phyloP scores from a whole-genome alignment of 2,113 vertebrate genomes.

The Carlito syrichta region DNA sequence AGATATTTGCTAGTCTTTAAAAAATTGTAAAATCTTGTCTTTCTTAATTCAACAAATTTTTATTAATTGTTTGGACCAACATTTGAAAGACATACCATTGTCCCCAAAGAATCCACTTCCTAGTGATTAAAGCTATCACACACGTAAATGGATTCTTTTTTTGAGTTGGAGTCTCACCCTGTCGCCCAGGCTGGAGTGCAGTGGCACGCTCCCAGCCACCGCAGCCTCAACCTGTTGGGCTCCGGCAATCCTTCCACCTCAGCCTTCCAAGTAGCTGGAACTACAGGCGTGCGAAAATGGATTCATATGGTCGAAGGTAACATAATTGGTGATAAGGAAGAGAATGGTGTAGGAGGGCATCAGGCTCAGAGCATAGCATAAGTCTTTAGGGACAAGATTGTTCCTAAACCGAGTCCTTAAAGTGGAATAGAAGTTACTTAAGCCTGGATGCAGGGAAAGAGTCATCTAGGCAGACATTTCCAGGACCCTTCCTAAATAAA shows the following conservation, averaged over 20 bases:
- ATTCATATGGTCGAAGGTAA: not conserved
- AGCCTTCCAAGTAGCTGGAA: too few species aligned
- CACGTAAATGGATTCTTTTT: too few species aligned
- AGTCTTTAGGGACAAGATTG: not conserved
- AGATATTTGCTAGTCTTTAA: not conserved
- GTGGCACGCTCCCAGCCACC: too few species aligned
- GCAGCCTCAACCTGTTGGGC: too few species aligned
- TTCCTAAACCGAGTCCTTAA: not conserved
- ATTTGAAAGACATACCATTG: not conserved
- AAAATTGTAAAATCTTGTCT: not conserved
- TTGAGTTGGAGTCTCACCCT: too few species aligned
- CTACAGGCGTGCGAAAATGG: too few species aligned
- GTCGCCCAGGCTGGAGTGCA: too few species aligned
- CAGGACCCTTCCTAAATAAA: not conserved
- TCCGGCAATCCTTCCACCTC: too few species aligned
- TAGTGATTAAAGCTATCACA: not conserved
- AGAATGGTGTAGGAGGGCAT: not conserved
- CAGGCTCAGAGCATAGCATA: too few species aligned
- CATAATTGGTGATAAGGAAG: not conserved
- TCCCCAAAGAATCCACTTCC: not conserved
- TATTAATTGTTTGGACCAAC: not conserved
- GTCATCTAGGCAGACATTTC: not conserved
- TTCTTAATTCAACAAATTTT: not conserved
- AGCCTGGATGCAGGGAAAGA: not conserved
- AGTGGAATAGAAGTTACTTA: not conserved